Conservation (phyloP, 2,113 vertebrate genomes). For the Brachirus orientalis region DNA sequence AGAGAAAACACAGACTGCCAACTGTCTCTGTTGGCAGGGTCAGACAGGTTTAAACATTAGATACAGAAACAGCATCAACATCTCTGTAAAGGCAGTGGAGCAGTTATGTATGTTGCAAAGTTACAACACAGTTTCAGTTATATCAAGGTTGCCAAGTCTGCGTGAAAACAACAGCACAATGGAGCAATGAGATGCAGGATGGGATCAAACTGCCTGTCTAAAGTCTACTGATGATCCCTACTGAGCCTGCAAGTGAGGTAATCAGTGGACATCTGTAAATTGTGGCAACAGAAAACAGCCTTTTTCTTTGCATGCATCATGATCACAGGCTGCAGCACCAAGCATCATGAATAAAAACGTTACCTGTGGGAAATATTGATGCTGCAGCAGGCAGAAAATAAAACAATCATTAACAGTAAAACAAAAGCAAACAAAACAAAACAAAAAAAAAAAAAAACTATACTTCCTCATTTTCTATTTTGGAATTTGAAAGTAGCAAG, state of each 20-base stretch:
- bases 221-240: not conserved
- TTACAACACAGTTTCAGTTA: not conserved
- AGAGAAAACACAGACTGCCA: constrained; percentile 13
- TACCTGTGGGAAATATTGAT: not conserved
- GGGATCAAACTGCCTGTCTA: not conserved
- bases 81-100: constrained; percentile 4
- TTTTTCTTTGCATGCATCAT: not conserved
- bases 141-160: not conserved
- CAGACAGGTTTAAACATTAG: constrained; percentile 20
- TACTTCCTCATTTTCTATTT: no score
- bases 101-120: not conserved
- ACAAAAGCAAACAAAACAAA: no score
- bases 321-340: no score
- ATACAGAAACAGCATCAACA: constrained; percentile 19
- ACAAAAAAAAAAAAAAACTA: no score
- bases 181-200: not conserved
- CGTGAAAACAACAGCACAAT: not conserved
- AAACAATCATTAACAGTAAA: no score
- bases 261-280: not conserved
- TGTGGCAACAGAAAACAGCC: not conserved
- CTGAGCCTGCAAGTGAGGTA: not conserved
- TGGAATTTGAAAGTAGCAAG: no score
- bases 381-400: not conserved
- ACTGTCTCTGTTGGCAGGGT: constrained; percentile 13
- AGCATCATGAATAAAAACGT: not conserved